Evolutionary conservation across 2,797 vertebrate species (phyloP).

Genomic region (Vireo griseus): DNA sequence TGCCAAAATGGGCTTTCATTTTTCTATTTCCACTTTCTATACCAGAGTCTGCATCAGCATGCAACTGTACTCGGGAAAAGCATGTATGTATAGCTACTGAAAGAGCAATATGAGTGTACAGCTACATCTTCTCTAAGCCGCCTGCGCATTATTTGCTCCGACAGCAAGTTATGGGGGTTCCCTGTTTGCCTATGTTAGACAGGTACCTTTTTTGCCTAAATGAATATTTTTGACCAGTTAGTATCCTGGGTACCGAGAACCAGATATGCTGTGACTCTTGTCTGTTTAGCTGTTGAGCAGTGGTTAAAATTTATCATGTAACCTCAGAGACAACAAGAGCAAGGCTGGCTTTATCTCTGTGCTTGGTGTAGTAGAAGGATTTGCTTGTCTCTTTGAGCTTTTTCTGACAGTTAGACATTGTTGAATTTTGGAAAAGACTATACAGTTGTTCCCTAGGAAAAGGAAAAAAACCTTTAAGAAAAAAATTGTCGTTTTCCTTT

Average conservation of each 20-base stretch:
- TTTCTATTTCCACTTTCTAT: neutral
- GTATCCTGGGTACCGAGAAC: neutral
- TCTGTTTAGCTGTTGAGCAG: neutral
- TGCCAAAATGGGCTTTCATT: slow-evolving; percentile 45
- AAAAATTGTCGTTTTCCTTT: neutral
- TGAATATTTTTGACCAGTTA: neutral
- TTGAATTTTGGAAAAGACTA: neutral
- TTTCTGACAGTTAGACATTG: neutral
- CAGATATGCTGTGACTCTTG: neutral
- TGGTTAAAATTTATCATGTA: neutral
- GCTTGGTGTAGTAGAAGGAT: neutral
- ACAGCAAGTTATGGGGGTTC: neutral
- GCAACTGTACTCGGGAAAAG: neutral
- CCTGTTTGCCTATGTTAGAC: neutral
- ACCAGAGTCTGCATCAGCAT: slow-evolving; percentile 9
- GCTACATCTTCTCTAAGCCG: neutral
- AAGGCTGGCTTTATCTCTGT: neutral
- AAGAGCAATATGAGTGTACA: neutral
- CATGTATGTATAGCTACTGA: neutral
- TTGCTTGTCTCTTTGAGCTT: neutral
- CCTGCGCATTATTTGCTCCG: neutral
- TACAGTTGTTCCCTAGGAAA: neutral
- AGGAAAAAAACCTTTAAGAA: neutral
- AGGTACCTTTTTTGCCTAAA: neutral
- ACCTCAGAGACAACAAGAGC: neutral